phyloP scores from a whole-genome alignment of 1,140 invertebrate species.

The Hylaeus volcanicus region DNA sequence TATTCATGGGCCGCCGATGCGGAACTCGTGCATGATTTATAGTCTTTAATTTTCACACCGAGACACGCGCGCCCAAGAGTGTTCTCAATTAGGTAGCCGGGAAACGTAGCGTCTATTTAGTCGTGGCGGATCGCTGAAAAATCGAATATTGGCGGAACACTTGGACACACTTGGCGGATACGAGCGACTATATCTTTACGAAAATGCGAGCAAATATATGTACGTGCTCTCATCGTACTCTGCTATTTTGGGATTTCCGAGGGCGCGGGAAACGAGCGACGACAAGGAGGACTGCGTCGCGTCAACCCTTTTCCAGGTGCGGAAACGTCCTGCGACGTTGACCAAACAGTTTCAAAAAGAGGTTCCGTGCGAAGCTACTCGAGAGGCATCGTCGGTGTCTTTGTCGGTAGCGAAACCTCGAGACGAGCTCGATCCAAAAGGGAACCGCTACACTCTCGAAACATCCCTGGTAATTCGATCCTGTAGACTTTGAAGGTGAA shows the following conservation, averaged over 20 bases:
- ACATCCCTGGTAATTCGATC: slow-evolving; percentile 59
- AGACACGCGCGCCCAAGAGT: slow-evolving; percentile 54
- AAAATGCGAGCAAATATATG: too few species aligned
- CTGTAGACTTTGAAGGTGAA: neutral
- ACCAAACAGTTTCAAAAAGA: slow-evolving; percentile 67
- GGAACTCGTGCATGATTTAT: slow-evolving; percentile 70
- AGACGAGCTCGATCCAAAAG: slow-evolving; percentile 63
- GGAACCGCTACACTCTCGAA: slow-evolving; percentile 55
- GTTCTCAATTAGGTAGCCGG: slow-evolving; percentile 50
- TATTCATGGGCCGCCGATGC: slow-evolving; percentile 75
- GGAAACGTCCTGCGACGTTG: slow-evolving; percentile 61
- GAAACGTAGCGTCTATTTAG: too few species aligned
- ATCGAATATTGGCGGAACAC: neutral
- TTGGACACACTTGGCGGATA: too few species aligned
- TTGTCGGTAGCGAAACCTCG: slow-evolving; percentile 42
- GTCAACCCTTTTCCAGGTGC: slow-evolving; percentile 68
- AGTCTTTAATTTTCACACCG: slow-evolving; percentile 69
- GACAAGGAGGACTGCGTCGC: slow-evolving; percentile 39
- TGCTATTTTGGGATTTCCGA: neutral
- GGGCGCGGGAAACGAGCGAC: slow-evolving; percentile 9
- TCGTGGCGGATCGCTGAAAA: neutral
- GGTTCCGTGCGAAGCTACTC: slow-evolving; percentile 63
- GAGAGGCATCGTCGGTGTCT: slow-evolving; percentile 71
- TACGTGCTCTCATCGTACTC: too few species aligned
- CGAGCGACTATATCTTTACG: neutral